Conservation (phyloP, 2,113 vertebrate genomes). For the Ophiodon elongatus region DNA sequence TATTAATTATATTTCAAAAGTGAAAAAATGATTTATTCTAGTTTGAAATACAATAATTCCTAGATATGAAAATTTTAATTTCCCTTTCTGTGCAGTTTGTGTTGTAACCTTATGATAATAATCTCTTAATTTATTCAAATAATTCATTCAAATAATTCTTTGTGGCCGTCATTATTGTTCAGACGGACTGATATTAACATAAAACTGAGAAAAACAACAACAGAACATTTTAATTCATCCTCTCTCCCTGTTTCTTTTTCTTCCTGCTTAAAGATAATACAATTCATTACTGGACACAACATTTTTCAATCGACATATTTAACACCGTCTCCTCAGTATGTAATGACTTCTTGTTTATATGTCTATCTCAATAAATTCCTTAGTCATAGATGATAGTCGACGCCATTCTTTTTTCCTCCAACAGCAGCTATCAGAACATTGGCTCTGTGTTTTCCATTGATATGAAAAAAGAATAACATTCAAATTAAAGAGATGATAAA, state of each 20-base stretch:
- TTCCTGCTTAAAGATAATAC: slow-evolving; percentile 53
- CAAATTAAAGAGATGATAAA: slow-evolving; percentile 66
- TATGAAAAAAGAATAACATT: slow-evolving; percentile 29
- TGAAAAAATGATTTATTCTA: slow-evolving; percentile 40
- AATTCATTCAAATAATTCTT: slow-evolving; percentile 59
- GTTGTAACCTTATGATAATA: slow-evolving; percentile 54
- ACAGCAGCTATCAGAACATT: slow-evolving; percentile 18
- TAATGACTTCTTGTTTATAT: slow-evolving; percentile 62
- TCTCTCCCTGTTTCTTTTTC: neutral
- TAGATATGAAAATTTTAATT: slow-evolving; percentile 55
- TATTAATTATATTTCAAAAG: slow-evolving; percentile 45
- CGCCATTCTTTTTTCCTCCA: slow-evolving; percentile 1
- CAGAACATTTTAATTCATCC: slow-evolving; percentile 58
- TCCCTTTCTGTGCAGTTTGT: slow-evolving; percentile 52
- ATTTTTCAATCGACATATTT: slow-evolving; percentile 32
- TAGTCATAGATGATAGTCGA: slow-evolving; percentile 47
- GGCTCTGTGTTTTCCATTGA: slow-evolving; percentile 55
- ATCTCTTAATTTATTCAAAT: slow-evolving; percentile 70
- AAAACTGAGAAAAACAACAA: slow-evolving; percentile 61
- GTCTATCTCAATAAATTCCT: slow-evolving; percentile 45
- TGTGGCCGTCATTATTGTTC: slow-evolving; percentile 54
- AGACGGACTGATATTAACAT: slow-evolving; percentile 55
- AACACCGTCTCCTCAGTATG: slow-evolving; percentile 26
- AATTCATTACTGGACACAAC: slow-evolving; percentile 58
- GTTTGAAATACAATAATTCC: slow-evolving; percentile 57